Percentiles rank a stretch among this genome's conserved stretches.
These are phyloP conservation scores for Musca domestica DNA, from an alignment of 1,140 invertebrate species.

Conservation along the genomic window DNA sequence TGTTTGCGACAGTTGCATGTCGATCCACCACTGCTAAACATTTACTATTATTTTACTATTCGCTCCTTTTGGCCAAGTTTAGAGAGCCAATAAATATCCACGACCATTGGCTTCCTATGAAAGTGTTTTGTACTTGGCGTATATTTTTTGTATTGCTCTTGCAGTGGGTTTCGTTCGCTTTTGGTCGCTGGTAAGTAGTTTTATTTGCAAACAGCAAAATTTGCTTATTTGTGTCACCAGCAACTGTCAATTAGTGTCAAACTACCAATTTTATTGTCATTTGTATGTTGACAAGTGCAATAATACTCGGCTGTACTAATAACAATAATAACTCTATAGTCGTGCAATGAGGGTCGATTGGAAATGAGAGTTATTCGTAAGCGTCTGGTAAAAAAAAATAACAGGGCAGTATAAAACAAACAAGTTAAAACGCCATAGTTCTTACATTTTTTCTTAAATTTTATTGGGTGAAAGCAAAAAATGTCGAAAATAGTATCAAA, in stretches of 20 bases:
- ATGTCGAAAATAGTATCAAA: too few species aligned
- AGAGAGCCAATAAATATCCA: not conserved
- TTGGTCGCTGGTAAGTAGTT: not conserved
- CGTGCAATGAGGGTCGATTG: too few species aligned
- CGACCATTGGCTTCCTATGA: not conserved
- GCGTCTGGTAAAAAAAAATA: too few species aligned
- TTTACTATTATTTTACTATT: constrained; percentile 1
- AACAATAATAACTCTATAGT: not conserved
- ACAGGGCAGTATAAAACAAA: too few species aligned
- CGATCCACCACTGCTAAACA: not conserved
- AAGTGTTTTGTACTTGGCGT: not conserved
- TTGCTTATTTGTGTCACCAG: constrained; percentile 29
- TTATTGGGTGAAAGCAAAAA: too few species aligned
- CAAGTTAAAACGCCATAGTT: too few species aligned
- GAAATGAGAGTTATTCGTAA: too few species aligned
- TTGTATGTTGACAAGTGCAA: constrained; percentile 24
- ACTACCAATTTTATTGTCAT: constrained; percentile 30
- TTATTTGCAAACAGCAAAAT: constrained; percentile 21
- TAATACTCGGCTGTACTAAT: not conserved
- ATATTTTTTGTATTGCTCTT: not conserved
- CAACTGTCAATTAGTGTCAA: constrained; percentile 31
- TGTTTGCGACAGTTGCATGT: too few species aligned
- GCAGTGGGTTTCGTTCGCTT: not conserved
- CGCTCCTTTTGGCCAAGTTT: not conserved
- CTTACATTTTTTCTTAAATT: too few species aligned